Percentiles rank a stretch among this genome's conserved stretches.
These are phyloP conservation scores for Empidonax traillii DNA, from an alignment of 2,113 vertebrate genomes.

Conservation along the genomic window DNA sequence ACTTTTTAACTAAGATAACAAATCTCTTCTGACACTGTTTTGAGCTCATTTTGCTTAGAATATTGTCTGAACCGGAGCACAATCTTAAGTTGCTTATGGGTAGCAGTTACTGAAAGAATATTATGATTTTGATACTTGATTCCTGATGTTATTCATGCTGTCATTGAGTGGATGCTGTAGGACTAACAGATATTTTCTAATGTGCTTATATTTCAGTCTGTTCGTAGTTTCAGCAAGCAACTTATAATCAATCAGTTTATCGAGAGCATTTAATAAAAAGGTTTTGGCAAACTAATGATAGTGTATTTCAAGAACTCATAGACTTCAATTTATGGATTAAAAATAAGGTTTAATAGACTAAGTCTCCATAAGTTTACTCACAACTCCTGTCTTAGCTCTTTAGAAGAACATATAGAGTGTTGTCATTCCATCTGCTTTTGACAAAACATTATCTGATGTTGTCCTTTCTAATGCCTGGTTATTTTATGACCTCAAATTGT, in stretches of 20 bases:
- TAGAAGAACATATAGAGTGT: background rate
- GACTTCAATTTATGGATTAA: background rate
- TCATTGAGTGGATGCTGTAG: background rate
- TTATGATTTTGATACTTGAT: background rate
- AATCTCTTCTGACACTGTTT: background rate
- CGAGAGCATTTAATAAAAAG: conserved; percentile 2
- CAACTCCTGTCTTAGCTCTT: background rate
- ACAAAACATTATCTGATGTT: background rate
- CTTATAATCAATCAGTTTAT: background rate
- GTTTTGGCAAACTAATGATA: background rate
- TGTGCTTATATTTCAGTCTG: background rate
- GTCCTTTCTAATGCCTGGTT: background rate
- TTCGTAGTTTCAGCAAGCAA: background rate
- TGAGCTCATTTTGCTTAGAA: background rate
- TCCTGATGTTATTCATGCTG: background rate
- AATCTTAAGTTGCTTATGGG: background rate
- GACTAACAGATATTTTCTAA: background rate
- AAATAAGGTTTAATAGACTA: background rate
- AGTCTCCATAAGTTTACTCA: background rate
- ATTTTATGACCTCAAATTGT: background rate
- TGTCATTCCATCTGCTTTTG: conserved; percentile 14
- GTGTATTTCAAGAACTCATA: background rate
- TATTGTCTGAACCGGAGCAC: background rate
- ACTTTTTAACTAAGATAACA: background rate
- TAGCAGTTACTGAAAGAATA: background rate